phyloP scores from a whole-genome alignment of 2,113 vertebrate genomes.

The Neopipo cinnamomea region DNA sequence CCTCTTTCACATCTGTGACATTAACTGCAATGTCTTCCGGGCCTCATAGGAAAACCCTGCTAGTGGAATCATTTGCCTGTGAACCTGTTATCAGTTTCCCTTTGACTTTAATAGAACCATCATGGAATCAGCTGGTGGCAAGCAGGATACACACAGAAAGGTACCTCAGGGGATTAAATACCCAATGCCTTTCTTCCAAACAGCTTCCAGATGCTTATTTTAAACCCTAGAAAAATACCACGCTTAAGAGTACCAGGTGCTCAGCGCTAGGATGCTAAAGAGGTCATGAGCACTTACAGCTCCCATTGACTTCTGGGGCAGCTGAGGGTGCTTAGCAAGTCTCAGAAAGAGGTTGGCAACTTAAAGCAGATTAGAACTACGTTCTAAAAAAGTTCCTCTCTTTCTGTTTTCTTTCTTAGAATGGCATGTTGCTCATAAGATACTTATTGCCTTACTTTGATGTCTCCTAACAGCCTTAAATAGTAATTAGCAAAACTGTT shows the following conservation, averaged over 20 bases:
- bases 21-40: not conserved
- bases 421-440: not conserved
- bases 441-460: not conserved
- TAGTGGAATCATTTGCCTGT: not conserved
- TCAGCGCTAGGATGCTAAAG: not conserved
- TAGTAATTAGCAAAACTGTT: not conserved
- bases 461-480: not conserved
- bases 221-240: not conserved
- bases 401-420: not conserved
- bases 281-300: not conserved
- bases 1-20: not conserved
- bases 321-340: not conserved
- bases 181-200: not conserved
- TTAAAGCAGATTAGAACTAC: not conserved
- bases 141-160: not conserved
- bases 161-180: not conserved
- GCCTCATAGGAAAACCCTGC: not conserved
- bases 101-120: not conserved
- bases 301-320: not conserved
- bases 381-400: not conserved
- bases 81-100: rapidly evolving
- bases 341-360: not conserved
- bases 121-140: not conserved
- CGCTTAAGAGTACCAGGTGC: not conserved
- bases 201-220: not conserved